These are phyloP conservation scores for Melanocharis versteri DNA, from an alignment of 2,113 vertebrate species.

Conservation along the genomic window DNA sequence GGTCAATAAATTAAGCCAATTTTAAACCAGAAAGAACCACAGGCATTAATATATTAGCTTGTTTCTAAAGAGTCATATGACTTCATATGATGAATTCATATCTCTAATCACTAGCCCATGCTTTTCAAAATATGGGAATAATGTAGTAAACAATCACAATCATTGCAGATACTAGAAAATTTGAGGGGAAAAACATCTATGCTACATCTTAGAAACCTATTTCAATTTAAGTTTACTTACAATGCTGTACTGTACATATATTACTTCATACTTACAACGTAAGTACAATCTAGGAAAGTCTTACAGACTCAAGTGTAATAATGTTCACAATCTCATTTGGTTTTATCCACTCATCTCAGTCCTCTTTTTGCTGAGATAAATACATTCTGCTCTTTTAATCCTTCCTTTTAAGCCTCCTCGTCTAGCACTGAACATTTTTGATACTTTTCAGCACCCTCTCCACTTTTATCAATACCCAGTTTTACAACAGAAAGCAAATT, in stretches of 20 bases:
- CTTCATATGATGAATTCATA: background rate
- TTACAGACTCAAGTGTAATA: background rate
- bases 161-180: background rate
- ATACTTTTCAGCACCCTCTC: background rate
- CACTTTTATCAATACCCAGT: background rate
- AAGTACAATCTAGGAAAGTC: background rate
- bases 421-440: background rate
- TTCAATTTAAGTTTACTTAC: background rate
- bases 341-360: background rate
- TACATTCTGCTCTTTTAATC: background rate
- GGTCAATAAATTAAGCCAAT: background rate
- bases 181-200: background rate
- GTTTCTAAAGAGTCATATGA: background rate
- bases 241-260: background rate
- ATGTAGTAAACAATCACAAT: background rate
- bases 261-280: background rate
- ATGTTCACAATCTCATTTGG: background rate
- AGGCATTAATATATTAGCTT: background rate
- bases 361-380: background rate
- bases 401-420: background rate
- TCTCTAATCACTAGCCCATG: background rate
- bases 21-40: background rate
- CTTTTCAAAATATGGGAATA: background rate
- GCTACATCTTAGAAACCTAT: background rate
- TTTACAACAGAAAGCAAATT: background rate